These are phyloP conservation scores for Sipunculus nudus DNA, from an alignment of 2,888 invertebrate species.

Conservation along the genomic window DNA sequence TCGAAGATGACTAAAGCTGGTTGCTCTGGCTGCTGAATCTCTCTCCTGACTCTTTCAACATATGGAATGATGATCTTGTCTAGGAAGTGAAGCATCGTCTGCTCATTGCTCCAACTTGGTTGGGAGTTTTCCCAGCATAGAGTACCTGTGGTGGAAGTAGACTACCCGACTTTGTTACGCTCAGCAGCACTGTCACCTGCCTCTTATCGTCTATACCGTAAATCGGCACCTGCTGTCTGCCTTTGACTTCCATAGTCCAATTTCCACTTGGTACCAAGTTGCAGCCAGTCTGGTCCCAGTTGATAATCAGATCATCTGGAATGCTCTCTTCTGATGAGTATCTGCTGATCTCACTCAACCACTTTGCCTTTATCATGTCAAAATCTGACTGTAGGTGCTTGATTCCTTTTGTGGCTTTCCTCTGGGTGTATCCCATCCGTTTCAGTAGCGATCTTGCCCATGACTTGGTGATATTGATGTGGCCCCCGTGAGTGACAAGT, in stretches of 20 bases:
- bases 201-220: background rate
- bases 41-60: too few species aligned
- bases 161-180: too few species aligned
- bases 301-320: slow-evolving; percentile 31
- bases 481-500: too few species aligned
- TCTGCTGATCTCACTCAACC: slow-evolving; percentile 15
- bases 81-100: too few species aligned
- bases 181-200: too few species aligned
- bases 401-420: slow-evolving; percentile 28
- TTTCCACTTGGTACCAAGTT: slow-evolving; percentile 35
- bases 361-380: slow-evolving; percentile 16
- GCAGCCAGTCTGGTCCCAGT: slow-evolving; percentile 36
- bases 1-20: slow-evolving; percentile 11
- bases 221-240: background rate
- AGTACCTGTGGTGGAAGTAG: too few species aligned
- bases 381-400: slow-evolving; percentile 30
- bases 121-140: too few species aligned
- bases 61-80: too few species aligned
- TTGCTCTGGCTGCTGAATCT: background rate
- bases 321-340: slow-evolving; percentile 17
- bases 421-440: slow-evolving; percentile 31
- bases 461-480: too few species aligned
- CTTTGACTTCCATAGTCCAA: slow-evolving; percentile 26
- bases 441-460: slow-evolving; percentile 23
- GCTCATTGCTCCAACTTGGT: too few species aligned